Conservation (phyloP, 2,113 vertebrate genomes). For the Mesocricetus auratus region DNA sequence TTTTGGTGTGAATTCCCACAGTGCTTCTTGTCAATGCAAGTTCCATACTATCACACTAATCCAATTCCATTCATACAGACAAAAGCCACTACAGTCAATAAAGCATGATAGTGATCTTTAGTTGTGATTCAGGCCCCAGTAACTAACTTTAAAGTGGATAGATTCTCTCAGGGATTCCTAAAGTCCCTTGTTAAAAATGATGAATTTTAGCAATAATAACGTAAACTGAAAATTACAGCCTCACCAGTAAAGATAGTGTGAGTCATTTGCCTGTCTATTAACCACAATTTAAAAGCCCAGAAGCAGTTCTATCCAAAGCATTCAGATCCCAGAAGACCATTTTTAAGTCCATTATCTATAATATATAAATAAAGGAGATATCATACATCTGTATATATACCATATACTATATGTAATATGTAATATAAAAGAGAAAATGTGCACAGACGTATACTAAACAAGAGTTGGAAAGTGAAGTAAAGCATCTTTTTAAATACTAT, state of each 20-base stretch:
- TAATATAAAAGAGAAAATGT: not conserved
- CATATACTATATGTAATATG: not conserved
- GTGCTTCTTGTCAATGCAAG: not conserved
- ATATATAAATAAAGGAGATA: not conserved
- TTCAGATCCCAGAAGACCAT: not conserved
- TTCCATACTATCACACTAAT: not conserved
- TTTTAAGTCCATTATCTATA: not conserved
- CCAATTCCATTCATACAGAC: not conserved
- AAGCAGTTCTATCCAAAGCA: not conserved
- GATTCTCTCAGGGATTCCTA: not conserved
- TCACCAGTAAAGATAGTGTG: not conserved
- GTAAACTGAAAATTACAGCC: not conserved
- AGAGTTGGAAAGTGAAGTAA: not conserved
- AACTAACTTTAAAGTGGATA: not conserved
- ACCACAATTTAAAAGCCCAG: not conserved
- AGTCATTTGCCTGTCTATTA: not conserved
- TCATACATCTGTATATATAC: not conserved
- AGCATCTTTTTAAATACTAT: not conserved
- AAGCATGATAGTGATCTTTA: not conserved
- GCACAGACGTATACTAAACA: not conserved
- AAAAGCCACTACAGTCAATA: not conserved
- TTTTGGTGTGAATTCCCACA: not conserved
- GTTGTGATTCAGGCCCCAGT: not conserved
- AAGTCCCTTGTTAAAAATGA: conserved; percentile 29
- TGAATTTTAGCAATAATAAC: not conserved